Conservation (phyloP, 2,888 invertebrate genomes). For the Listrodromus nycthemerus region DNA sequence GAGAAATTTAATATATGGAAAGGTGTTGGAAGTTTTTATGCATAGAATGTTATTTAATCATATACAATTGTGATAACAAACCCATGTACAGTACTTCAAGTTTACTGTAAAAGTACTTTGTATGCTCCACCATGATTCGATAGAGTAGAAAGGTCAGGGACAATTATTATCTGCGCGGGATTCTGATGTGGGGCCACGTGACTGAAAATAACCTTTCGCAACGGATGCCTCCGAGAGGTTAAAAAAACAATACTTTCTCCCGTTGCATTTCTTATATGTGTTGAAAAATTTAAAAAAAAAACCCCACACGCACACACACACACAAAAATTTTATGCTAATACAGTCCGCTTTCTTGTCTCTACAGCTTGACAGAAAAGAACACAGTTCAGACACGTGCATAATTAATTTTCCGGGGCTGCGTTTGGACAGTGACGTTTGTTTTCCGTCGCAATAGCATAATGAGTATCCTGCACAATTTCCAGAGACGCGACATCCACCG, state of each 20-base stretch:
- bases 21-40: neutral
- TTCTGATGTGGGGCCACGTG: neutral
- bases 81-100: neutral
- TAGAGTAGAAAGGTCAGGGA: conserved; percentile 59
- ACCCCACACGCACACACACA: too few species aligned
- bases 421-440: neutral
- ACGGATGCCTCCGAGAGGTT: neutral
- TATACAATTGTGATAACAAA: neutral
- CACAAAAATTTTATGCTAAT: too few species aligned
- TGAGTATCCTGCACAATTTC: neutral
- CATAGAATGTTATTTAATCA: neutral
- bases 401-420: neutral
- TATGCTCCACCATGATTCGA: neutral
- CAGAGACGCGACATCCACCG: neutral
- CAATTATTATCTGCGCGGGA: neutral
- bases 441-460: neutral
- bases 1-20: neutral
- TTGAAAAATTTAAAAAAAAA: neutral
- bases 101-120: too few species aligned
- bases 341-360: neutral
- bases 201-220: neutral
- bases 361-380: neutral
- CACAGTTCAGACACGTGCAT: neutral
- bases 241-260: neutral
- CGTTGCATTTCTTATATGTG: neutral